Conservation (phyloP, 2,888 invertebrate genomes). For the Sinotaia quadrata region DNA sequence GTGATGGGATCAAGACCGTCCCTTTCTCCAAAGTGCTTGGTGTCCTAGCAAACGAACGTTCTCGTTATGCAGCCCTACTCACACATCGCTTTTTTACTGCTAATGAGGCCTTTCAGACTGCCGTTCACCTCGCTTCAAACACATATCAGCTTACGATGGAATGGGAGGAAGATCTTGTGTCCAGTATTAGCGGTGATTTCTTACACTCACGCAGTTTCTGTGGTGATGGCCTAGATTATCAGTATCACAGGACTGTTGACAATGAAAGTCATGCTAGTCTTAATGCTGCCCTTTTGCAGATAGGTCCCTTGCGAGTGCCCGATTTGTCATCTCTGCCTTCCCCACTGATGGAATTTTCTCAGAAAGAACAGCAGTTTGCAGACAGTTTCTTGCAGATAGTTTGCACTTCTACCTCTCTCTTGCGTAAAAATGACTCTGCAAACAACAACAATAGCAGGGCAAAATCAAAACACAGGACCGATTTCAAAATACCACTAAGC, state of each 20-base stretch:
- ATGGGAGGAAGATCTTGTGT: slow-evolving; percentile 48
- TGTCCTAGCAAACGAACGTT: slow-evolving; percentile 65
- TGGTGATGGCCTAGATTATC: slow-evolving; percentile 34
- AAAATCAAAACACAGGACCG: slow-evolving; percentile 25
- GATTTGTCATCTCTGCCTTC: slow-evolving; percentile 63
- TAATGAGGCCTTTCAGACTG: slow-evolving; percentile 60
- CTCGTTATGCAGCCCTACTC: slow-evolving; percentile 66
- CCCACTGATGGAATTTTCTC: slow-evolving; percentile 64
- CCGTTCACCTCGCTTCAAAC: slow-evolving; percentile 42
- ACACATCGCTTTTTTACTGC: slow-evolving; percentile 68
- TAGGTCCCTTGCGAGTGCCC: slow-evolving; percentile 62
- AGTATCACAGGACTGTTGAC: slow-evolving; percentile 60
- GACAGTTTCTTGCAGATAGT: slow-evolving; percentile 67
- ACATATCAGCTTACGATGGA: slow-evolving; percentile 54
- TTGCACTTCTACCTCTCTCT: slow-evolving; percentile 67
- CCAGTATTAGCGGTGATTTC: slow-evolving; percentile 31
- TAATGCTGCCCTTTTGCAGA: slow-evolving; percentile 58
- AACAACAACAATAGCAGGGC: slow-evolving; percentile 21
- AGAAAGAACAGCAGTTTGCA: slow-evolving; percentile 66
- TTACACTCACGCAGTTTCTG: slow-evolving; percentile 26
- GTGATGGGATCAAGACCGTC: slow-evolving; percentile 56
- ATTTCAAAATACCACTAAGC: slow-evolving; percentile 24
- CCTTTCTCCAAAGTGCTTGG: slow-evolving; percentile 64
- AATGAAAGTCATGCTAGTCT: slow-evolving; percentile 60
- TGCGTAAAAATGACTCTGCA: slow-evolving; percentile 56